A percentile compares a stretch with the other conserved stretches of the same genome.
Evolutionary conservation across 2,888 invertebrate species (phyloP).

Genomic region (Diaperis boleti): DNA sequence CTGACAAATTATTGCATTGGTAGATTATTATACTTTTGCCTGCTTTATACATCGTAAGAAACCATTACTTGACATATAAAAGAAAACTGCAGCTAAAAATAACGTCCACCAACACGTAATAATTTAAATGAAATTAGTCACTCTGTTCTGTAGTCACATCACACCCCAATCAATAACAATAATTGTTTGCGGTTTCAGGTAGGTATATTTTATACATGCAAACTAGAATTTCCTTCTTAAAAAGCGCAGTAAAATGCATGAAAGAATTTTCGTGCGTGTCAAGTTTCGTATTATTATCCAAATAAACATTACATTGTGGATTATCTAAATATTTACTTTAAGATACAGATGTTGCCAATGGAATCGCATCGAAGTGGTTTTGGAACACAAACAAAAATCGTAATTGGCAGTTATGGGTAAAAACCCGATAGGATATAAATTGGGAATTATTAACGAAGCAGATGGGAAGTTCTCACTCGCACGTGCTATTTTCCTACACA

Average conservation of each 20-base stretch:
- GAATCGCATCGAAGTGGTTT: constrained; percentile 8
- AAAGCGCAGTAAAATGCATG: not conserved
- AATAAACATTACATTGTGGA: constrained; percentile 10
- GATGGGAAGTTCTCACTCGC: constrained; percentile 17
- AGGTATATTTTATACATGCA: not conserved
- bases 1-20: no score
- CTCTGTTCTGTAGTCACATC: not conserved
- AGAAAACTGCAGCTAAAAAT: no score
- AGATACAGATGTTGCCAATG: constrained; percentile 11
- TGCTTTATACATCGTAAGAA: no score
- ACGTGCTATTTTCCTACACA: constrained; percentile 24
- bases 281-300: not conserved
- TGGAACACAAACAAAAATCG: not conserved
- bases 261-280: not conserved
- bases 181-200: not conserved
- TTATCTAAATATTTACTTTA: constrained; percentile 14
- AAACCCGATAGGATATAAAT: not conserved
- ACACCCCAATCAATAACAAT: not conserved
- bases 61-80: no score
- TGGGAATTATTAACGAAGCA: constrained; percentile 5
- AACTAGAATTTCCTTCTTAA: not conserved
- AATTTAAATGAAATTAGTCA: not conserved
- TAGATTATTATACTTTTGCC: no score
- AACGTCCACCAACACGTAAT: no score
- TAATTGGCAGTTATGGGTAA: not conserved